Percentiles rank a stretch among this genome's conserved stretches.
These are phyloP conservation scores for Rhodophaea formosa DNA, from an alignment of 2,888 invertebrate genomes.

Conservation along the genomic window DNA sequence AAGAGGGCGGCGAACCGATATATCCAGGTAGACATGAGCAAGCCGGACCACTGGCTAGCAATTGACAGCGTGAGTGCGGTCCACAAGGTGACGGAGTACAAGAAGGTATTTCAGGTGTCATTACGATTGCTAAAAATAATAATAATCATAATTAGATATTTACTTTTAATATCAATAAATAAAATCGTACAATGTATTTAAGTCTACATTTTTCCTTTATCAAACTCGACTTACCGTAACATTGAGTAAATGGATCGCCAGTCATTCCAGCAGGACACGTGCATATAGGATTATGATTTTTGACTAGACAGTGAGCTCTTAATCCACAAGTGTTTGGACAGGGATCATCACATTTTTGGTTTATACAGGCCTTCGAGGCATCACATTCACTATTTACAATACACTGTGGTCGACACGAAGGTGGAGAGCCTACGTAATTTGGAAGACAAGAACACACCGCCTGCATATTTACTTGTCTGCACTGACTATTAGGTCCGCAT, in stretches of 20 bases:
- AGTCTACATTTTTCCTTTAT: neutral
- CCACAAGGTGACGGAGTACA: constrained; percentile 93
- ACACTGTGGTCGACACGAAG: constrained; percentile 91
- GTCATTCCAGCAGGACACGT: constrained; percentile 91
- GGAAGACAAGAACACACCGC: constrained; percentile 92
- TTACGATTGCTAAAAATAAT: constrained; percentile 54
- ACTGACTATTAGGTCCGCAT: constrained; percentile 93
- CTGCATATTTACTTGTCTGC: constrained; percentile 88
- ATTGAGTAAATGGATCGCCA: constrained; percentile 92
- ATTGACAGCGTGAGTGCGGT: constrained; percentile 89
- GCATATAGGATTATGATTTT: constrained; percentile 93
- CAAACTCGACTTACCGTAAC: constrained; percentile 83
- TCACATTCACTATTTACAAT: constrained; percentile 93
- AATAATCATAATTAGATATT: too few relatives aligned
- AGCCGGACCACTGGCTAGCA: constrained; percentile 86
- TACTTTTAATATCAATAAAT: too few relatives aligned
- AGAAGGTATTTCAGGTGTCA: constrained; percentile 84
- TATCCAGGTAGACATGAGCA: constrained; percentile 90
- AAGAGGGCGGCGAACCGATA: constrained; percentile 89
- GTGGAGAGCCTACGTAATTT: constrained; percentile 89
- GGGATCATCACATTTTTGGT: constrained; percentile 92
- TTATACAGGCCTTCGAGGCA: constrained; percentile 89
- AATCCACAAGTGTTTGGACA: constrained; percentile 94
- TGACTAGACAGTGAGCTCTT: constrained; percentile 89
- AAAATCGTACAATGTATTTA: neutral